These are phyloP conservation scores for Dyspetes luteomarginatus DNA, from an alignment of 2,888 invertebrate genomes.

Conservation along the genomic window DNA sequence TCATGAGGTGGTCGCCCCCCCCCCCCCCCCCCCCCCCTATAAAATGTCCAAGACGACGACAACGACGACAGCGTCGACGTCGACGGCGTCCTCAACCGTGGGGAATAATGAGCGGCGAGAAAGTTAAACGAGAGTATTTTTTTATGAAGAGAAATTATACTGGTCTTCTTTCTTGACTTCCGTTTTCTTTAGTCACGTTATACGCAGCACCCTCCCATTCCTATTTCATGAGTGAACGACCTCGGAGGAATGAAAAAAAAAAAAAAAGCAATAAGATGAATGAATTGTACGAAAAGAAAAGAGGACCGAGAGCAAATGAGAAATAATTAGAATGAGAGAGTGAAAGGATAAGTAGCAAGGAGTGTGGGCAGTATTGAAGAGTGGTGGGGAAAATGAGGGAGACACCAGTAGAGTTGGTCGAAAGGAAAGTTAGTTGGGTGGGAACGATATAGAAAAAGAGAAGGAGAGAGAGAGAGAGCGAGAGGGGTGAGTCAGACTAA, in stretches of 20 bases:
- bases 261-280: slow-evolving; percentile 38
- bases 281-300: slow-evolving; percentile 47
- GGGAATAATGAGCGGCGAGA: slow-evolving; percentile 81
- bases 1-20: slow-evolving; percentile 53
- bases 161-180: slow-evolving; percentile 67
- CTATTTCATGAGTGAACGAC: slow-evolving; percentile 12
- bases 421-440: slow-evolving; percentile 41
- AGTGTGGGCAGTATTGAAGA: slow-evolving; percentile 5
- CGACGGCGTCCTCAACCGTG: slow-evolving; percentile 16
- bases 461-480: slow-evolving; percentile 38
- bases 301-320: slow-evolving; percentile 50
- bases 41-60: slow-evolving; percentile 47
- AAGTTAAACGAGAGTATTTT: slow-evolving; percentile 82
- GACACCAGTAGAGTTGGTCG: not conserved
- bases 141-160: slow-evolving; percentile 79
- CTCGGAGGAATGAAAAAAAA: not conserved
- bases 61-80: slow-evolving; percentile 25
- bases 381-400: slow-evolving; percentile 26
- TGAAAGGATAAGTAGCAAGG: slow-evolving; percentile 7
- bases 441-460: slow-evolving; percentile 54
- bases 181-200: slow-evolving; percentile 52
- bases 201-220: slow-evolving; percentile 41
- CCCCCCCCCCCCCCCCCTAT: no score
- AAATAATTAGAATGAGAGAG: slow-evolving; percentile 15
- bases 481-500: slow-evolving; percentile 57